Base-by-base conservation (phyloP, 2,113 vertebrate species). In the Porphyrio hochstetteri region DNA sequence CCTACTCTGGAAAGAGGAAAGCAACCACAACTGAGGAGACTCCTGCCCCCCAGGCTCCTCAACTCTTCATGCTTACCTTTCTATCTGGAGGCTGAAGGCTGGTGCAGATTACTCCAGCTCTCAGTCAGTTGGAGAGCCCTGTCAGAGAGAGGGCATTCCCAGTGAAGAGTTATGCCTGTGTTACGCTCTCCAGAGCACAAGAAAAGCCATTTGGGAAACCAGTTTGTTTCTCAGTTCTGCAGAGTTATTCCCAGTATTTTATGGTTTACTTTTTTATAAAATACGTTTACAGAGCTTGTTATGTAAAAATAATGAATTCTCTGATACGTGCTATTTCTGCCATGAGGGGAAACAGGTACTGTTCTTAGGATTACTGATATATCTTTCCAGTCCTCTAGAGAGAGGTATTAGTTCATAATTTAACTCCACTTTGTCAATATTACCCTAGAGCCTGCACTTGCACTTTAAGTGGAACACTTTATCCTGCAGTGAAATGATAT, bases 391-490 rank as follows among this genome's bases (percentile, higher is more conserved):
- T 40, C 76, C 70, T 92, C 77, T 69, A 63, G 65, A 92, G 79
- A 68, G 69, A 89, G 24, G 18, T 92, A 92, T 94, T 80, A 91
- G 80, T 82, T 92, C 55, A 65, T 74, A 95, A 87, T 90, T 87
- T 91, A 94, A 79, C 82, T 75, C 67, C 16, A 68, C 28, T 93
- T 96, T 91, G 72, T 79, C 84, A 93, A 68, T 90, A 87, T 91
- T 93, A 88, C 92, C 64, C 35, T 64, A 72, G 55, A 83, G 76
- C n/a, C 36, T 5, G 3, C 29, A 76, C 61, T 78, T 90, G 53
- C 42, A 36, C 82, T 95, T 95, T 85, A 90, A 94, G 94, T 50
- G 17, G 82, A 96, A 84, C 44, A 72, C 59, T 94, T 88, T 91
- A 95, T 93, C 75, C 55, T 64, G 35, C 38, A 85, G 46, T 84